phyloP scores from a whole-genome alignment of 1,140 invertebrate species.

The Reticulitermes speratus region DNA sequence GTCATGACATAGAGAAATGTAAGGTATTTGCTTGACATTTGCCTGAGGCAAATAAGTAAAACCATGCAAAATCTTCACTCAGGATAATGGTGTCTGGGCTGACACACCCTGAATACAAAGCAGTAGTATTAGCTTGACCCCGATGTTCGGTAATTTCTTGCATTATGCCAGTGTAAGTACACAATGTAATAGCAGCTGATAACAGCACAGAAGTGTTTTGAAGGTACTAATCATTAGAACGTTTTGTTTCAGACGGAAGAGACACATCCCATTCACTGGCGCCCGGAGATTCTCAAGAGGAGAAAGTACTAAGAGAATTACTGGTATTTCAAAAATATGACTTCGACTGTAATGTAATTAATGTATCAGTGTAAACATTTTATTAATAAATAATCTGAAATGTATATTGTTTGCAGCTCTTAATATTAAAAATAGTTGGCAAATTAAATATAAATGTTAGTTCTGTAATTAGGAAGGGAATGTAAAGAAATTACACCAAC shows the following conservation, averaged over 20 bases:
- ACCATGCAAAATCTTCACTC: no score
- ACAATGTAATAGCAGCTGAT: no score
- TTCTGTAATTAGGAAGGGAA: not conserved
- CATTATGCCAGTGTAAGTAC: no score
- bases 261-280: slow-evolving; percentile 95
- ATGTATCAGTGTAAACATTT: not conserved
- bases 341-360: not conserved
- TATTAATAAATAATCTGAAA: slow-evolving; percentile 1
- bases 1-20: no score
- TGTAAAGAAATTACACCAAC: not conserved
- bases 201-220: slow-evolving; percentile 37
- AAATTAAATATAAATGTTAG: not conserved
- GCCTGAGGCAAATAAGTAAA: no score
- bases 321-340: not conserved
- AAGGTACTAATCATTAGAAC: slow-evolving; percentile 47
- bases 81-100: no score
- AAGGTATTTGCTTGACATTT: no score
- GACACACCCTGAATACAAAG: no score
- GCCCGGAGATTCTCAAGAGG: slow-evolving; percentile 90
- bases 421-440: not conserved
- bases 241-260: slow-evolving; percentile 79
- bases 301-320: slow-evolving; percentile 70
- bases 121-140: no score
- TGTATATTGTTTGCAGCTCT: not conserved
- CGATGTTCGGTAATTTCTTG: no score